Evolutionary conservation across 2,888 invertebrate genomes (phyloP).

Genomic region (Coleophora deauratella): DNA sequence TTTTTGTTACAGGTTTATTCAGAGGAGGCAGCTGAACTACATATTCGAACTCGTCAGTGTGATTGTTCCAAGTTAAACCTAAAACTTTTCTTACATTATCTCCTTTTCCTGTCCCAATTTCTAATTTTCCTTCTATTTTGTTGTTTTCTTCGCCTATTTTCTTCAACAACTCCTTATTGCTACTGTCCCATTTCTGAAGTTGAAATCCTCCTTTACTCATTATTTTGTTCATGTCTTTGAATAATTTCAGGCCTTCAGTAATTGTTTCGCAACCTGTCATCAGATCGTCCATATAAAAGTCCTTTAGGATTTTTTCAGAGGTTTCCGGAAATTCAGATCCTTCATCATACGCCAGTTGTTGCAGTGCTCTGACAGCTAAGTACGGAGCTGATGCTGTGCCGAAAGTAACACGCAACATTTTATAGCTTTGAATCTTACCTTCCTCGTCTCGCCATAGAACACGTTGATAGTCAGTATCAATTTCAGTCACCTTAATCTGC

Average conservation of each 20-base stretch:
- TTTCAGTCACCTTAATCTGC: slow-evolving; percentile 13
- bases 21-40: neutral
- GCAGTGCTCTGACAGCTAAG: slow-evolving; percentile 17
- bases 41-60: neutral
- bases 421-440: slow-evolving; percentile 9
- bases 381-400: slow-evolving; percentile 18
- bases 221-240: slow-evolving; percentile 13
- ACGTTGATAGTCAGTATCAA: slow-evolving; percentile 18
- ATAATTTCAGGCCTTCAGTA: slow-evolving; percentile 11
- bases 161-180: too few species aligned
- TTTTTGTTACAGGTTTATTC: slow-evolving; percentile 1
- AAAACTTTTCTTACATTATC: neutral
- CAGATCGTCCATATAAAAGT: too few species aligned
- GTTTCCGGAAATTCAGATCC: slow-evolving; percentile 2
- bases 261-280: slow-evolving; percentile 7
- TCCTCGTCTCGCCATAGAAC: slow-evolving; percentile 19
- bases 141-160: too few species aligned
- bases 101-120: too few species aligned
- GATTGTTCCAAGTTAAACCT: neutral
- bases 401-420: slow-evolving; percentile 16
- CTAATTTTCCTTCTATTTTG: too few species aligned
- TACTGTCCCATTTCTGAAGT: slow-evolving; percentile 22
- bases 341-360: slow-evolving; percentile 17
- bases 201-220: slow-evolving; percentile 19
- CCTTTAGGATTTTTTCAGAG: slow-evolving; percentile 8